Evolutionary conservation across 2,888 invertebrate genomes (phyloP), one percentile per base, ranked within the genome.

Genomic region (Nebria salina): DNA sequence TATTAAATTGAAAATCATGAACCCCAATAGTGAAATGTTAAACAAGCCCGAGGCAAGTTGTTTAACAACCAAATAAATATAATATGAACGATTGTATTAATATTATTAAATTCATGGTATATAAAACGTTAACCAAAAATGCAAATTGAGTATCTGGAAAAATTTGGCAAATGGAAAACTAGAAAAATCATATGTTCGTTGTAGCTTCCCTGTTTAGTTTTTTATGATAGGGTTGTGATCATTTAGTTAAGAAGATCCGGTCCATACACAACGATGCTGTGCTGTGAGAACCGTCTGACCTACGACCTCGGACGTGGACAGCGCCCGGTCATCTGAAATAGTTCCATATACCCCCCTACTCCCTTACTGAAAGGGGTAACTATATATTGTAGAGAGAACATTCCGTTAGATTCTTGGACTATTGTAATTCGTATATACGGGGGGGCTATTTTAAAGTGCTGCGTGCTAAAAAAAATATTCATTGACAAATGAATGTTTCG

Each of bases 281-380:
- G 34, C 82, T 82, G 83, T 83, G 83, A 82, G 83, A 83, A 83
- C 83, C 83, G 82, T 75, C 78, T 65, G 83, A 83, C 82, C 83
- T 77, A 81, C 83, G 82, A 83, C 83, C 83, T 68, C 75, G 65
- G 80, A 75, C 75, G 80, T 75, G 75, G 80, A 80, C 75, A 75
- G 54, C 25, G 75, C 54, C 75, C 75, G 42, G 75, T 72, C 80
- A 80, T 80, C 72, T 70, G 75, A 80, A 70, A 79, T 43, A 73
- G 73, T 73, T 65, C 65, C 72, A 74, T 65, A 74, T 72, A 13
- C 43, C 26, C 76, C 76, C 77, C 43, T 70, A 77, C 77, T n/a
- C 66, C 70, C 26, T 25, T 34, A 75, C 2, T 54, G 54, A 54
- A 54, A 54, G 7, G 54, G 54, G 66, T 66, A 66, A 15, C 66